phyloP scores from a whole-genome alignment of 92 coral and sea anemone genomes.

The Nematostella vectensis region DNA sequence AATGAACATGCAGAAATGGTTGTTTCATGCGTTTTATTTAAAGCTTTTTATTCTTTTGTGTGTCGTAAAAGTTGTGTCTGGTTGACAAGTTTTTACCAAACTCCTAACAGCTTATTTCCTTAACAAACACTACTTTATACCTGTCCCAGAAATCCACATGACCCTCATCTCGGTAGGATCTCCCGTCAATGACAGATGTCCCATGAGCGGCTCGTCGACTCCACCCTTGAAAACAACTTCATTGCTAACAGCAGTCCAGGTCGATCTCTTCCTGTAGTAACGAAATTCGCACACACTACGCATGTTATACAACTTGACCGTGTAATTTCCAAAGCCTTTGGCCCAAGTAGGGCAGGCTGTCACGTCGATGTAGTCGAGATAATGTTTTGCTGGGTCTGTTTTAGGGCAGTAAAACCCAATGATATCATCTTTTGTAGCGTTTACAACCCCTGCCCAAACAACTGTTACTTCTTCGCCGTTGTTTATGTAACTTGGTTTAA shows the following conservation, averaged over 20 bases:
- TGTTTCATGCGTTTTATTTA: too few species aligned
- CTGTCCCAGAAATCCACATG: slow-evolving; percentile 94
- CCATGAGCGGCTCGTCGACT: slow-evolving; percentile 62
- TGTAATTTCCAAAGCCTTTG: slow-evolving; percentile 48
- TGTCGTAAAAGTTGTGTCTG: too few species aligned
- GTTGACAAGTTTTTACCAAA: too few species aligned
- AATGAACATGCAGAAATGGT: too few species aligned
- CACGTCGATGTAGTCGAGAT: slow-evolving; percentile 70
- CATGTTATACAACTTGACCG: slow-evolving; percentile 52
- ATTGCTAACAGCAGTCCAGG: slow-evolving; percentile 65
- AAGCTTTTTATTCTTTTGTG: too few species aligned
- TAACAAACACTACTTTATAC: slow-evolving; percentile 52
- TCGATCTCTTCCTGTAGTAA: slow-evolving; percentile 45
- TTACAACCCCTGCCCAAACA: slow-evolving; percentile 61
- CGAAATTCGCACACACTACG: slow-evolving; percentile 74
- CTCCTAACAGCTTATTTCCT: too few species aligned
- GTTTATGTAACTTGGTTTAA: slow-evolving; percentile 38
- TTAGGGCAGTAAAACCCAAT: slow-evolving; percentile 74
- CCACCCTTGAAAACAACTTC: slow-evolving; percentile 69
- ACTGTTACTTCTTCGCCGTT: slow-evolving; percentile 73
- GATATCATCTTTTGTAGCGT: slow-evolving; percentile 39
- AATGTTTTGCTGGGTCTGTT: slow-evolving; percentile 44
- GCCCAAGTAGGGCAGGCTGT: slow-evolving; percentile 41
- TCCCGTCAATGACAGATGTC: slow-evolving; percentile 81
- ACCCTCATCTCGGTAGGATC: slow-evolving; percentile 91